These are phyloP conservation scores for Wiebesia pumilae DNA, from an alignment of 1,140 invertebrate species.

Conservation along the genomic window DNA sequence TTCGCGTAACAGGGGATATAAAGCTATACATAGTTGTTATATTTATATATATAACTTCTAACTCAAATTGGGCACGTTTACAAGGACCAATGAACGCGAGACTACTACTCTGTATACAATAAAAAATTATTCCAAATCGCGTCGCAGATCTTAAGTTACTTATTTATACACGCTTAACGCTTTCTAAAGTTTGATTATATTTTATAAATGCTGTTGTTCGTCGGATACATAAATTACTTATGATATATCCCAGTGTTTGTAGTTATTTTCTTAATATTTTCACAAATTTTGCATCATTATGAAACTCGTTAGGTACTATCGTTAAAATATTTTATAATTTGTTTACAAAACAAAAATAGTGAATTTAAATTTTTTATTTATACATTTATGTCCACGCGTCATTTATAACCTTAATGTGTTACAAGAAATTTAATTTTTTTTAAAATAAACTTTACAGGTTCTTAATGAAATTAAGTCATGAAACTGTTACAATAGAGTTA, in stretches of 20 bases:
- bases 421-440: not conserved
- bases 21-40: no score
- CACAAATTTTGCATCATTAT: conserved; percentile 54
- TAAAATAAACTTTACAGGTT: conserved; percentile 81
- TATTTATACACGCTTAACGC: conserved; percentile 13
- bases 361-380: not conserved
- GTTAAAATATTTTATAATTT: not conserved
- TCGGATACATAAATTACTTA: not conserved
- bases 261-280: conserved; percentile 27
- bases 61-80: no score
- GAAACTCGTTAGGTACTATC: conserved; percentile 67
- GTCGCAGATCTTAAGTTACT: no score
- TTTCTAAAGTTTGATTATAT: conserved; percentile 30
- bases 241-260: conserved; percentile 51
- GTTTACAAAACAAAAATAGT: not conserved
- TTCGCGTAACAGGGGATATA: no score
- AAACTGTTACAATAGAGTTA: conserved; percentile 98
- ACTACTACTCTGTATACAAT: no score
- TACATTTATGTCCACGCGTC: not conserved
- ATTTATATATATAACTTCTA: no score
- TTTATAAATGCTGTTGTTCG: not conserved
- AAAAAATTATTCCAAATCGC: no score
- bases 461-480: conserved; percentile 99
- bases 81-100: no score
- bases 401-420: conserved; percentile 39